Conservation (phyloP, 2,113 vertebrate species). For the Chitala chitala region DNA sequence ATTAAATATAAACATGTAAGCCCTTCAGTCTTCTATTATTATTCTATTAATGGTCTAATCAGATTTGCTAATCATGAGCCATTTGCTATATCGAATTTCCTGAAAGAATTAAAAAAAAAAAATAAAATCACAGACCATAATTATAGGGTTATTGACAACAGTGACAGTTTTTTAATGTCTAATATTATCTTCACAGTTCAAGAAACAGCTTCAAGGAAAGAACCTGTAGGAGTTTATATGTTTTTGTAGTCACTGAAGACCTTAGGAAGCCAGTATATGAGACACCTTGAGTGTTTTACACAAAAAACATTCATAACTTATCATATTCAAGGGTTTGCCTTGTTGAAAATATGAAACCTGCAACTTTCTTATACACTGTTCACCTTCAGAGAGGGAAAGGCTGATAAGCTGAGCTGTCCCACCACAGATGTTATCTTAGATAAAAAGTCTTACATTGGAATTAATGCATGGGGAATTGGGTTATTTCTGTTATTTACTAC, state of each 20-base stretch:
- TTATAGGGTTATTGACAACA: slow-evolving; percentile 5
- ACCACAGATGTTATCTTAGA: neutral
- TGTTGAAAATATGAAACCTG: neutral
- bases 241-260: neutral
- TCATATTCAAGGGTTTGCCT: neutral
- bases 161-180: slow-evolving; percentile 7
- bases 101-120: slow-evolving; percentile 9
- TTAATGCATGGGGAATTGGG: neutral
- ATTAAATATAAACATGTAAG: neutral
- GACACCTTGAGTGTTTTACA: too few relatives aligned
- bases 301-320: neutral
- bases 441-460: neutral
- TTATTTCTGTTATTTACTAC: neutral
- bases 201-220: neutral
- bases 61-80: slow-evolving; percentile 1
- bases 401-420: neutral
- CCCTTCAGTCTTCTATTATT: slow-evolving; percentile 7
- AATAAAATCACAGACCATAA: slow-evolving; percentile 6
- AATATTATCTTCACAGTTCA: slow-evolving; percentile 10
- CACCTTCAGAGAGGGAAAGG: neutral
- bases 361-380: neutral
- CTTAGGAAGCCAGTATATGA: neutral
- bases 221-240: slow-evolving; percentile 1
- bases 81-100: slow-evolving; percentile 7
- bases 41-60: neutral